Percentiles rank a stretch among this genome's conserved stretches.
phyloP scores from a whole-genome alignment of 2,113 vertebrate genomes.

The Clarias batrachus region DNA sequence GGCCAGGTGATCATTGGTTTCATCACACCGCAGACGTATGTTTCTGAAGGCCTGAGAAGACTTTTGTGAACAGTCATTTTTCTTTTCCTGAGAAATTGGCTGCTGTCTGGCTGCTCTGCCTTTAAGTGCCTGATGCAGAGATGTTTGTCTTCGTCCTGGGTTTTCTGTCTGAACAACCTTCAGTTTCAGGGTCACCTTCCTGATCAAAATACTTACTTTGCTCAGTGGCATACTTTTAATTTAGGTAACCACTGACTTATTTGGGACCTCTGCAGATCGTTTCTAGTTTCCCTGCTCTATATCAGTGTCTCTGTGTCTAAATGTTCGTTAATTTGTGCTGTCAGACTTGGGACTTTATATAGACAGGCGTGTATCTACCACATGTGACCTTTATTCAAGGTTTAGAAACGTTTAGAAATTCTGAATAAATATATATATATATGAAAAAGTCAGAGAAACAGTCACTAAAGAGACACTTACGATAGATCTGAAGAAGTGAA shows the following conservation, averaged over 20 bases:
- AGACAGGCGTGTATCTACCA: background rate
- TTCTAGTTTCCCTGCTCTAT: background rate
- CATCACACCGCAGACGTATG: background rate
- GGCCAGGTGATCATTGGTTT: constrained; percentile 19
- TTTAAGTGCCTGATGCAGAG: background rate
- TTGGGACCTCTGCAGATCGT: background rate
- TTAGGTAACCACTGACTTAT: background rate
- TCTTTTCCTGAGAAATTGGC: background rate
- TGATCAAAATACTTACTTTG: background rate
- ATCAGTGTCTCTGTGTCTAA: background rate
- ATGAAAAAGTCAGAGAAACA: background rate
- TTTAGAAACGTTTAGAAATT: background rate
- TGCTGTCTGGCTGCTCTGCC: background rate
- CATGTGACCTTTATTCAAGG: background rate
- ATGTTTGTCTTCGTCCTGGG: background rate
- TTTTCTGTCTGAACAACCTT: background rate
- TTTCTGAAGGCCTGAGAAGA: background rate
- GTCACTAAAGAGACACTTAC: constrained; percentile 72
- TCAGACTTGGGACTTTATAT: background rate
- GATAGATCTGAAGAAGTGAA: constrained; percentile 96
- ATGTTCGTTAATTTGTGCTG: no score
- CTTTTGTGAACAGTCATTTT: background rate
- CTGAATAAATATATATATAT: background rate
- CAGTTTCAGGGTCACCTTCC: background rate
- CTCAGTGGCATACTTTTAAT: background rate